Conservation (phyloP, 2,797 vertebrate genomes). For the Cheirogaleus major region DNA sequence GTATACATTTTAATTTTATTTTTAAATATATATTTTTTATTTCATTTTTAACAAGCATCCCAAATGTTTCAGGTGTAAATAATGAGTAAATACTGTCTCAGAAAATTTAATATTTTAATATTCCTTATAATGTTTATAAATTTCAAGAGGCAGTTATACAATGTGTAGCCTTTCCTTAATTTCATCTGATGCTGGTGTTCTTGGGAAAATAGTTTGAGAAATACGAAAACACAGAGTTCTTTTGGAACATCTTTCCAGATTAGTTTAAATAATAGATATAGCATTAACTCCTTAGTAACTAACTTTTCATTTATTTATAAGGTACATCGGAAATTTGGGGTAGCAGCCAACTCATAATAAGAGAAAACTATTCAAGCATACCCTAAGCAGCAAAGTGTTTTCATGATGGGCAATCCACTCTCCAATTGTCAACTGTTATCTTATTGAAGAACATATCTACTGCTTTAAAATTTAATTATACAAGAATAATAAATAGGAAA, state of each 20-base stretch:
- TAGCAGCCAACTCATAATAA: neutral
- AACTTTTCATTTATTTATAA: slow-evolving; percentile 6
- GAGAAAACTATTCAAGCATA: neutral
- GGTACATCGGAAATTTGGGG: neutral
- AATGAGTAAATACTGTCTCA: neutral
- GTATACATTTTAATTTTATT: neutral
- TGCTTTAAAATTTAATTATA: slow-evolving; percentile 9
- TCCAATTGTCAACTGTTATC: neutral
- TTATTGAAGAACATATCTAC: neutral
- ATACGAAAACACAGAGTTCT: neutral
- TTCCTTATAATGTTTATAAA: neutral
- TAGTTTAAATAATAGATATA: slow-evolving; percentile 35
- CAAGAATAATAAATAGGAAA: neutral
- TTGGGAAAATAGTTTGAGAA: neutral
- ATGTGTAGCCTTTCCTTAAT: neutral
- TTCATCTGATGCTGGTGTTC: neutral
- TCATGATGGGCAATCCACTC: neutral
- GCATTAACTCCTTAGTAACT: slow-evolving; percentile 10
- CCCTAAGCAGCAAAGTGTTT: neutral
- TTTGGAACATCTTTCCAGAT: slow-evolving; percentile 1
- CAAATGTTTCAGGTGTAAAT: neutral
- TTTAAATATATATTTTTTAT: too few relatives aligned
- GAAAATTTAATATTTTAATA: neutral
- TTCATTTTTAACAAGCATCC: neutral
- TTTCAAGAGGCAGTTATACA: neutral